phyloP scores from a whole-genome alignment of 37 sponge, comb jelly and placozoan genomes.

The Diacarnus erythraeanus region DNA sequence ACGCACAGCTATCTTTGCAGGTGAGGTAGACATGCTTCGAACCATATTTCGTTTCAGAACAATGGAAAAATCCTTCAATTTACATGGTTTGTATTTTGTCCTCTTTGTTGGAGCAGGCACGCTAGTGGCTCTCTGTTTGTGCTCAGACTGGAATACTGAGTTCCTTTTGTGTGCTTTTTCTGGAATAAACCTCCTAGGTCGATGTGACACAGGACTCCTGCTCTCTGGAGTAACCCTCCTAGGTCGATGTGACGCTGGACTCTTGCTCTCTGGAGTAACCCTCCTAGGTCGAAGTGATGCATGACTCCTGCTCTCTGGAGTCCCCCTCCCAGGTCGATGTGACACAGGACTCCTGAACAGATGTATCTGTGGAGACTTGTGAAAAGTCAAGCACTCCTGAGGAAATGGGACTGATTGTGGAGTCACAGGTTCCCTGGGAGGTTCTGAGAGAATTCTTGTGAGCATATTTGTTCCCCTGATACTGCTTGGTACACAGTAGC shows the following conservation, averaged over 20 bases:
- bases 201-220: not conserved
- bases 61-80: not conserved
- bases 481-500: conserved; percentile 10
- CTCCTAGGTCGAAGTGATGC: not conserved
- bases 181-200: too few relatives aligned
- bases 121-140: not conserved
- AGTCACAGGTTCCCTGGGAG: not conserved
- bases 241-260: not conserved
- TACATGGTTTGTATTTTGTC: too few relatives aligned
- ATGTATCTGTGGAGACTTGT: not conserved
- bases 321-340: not conserved
- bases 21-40: not conserved
- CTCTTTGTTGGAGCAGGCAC: not conserved
- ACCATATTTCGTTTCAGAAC: not conserved
- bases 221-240: too few relatives aligned
- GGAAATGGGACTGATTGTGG: not conserved
- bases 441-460: not conserved
- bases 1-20: not conserved
- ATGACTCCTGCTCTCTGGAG: not conserved
- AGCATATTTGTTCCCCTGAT: not conserved
- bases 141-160: not conserved
- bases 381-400: not conserved
- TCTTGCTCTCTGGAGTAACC: too few relatives aligned
- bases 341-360: not conserved
- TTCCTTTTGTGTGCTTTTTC: too few relatives aligned